These are phyloP conservation scores for Notospermus geniculatus DNA, from an alignment of 1,140 invertebrate genomes.

Conservation along the genomic window DNA sequence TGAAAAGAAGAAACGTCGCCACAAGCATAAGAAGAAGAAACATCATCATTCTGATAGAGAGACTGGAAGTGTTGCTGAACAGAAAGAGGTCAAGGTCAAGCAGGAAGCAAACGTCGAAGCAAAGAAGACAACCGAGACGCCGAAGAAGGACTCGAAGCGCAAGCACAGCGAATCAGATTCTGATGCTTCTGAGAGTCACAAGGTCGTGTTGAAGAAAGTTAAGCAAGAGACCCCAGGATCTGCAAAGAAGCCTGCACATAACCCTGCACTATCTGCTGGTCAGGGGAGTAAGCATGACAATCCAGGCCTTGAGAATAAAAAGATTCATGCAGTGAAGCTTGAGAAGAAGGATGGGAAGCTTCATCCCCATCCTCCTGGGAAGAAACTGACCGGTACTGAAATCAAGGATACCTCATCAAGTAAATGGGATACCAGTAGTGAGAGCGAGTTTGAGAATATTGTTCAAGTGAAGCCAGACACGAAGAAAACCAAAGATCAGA, in stretches of 20 bases:
- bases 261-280: not conserved
- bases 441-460: not conserved
- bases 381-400: not conserved
- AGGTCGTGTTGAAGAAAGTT: not conserved
- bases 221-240: slow-evolving; percentile 6
- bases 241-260: not conserved
- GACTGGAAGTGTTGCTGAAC: not conserved
- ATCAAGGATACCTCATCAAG: not conserved
- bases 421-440: slow-evolving; percentile 7
- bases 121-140: not conserved
- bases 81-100: not conserved
- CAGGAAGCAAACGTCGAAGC: not conserved
- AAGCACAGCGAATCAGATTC: not conserved
- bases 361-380: too few species aligned
- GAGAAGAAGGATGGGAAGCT: not conserved
- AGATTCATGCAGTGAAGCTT: not conserved
- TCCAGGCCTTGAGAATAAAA: slow-evolving; percentile 1
- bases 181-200: not conserved
- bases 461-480: not conserved
- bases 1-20: not conserved
- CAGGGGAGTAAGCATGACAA: not conserved
- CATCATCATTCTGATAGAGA: not conserved
- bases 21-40: not conserved
- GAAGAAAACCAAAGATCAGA: slow-evolving; percentile 1
- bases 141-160: not conserved